Conservation (phyloP, 2,113 vertebrate species). For the Aptenodytes patagonicus region DNA sequence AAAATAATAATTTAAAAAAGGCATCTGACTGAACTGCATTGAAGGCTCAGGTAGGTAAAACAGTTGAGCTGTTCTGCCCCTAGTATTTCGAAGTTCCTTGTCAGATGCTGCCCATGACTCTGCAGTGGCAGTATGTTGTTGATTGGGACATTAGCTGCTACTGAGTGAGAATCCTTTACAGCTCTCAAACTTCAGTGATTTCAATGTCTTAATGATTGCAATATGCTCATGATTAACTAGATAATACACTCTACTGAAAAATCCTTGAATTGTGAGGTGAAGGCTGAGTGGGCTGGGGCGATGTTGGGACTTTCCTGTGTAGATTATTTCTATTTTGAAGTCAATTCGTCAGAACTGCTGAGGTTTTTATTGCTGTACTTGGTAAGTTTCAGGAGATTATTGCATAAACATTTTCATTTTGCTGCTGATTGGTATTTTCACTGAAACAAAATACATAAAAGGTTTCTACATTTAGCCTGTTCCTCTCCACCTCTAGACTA, state of each 20-base stretch:
- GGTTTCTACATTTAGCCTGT: background rate
- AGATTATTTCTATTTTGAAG: background rate
- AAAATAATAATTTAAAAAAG: background rate
- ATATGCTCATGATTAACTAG: background rate
- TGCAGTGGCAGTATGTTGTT: background rate
- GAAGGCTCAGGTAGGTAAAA: background rate
- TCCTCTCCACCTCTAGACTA: background rate
- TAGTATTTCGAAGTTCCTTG: background rate
- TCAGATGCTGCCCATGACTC: background rate
- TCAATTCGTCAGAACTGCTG: background rate
- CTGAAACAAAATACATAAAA: background rate
- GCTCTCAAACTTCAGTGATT: constrained; percentile 6
- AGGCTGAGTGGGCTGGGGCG: background rate
- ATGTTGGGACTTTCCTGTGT: background rate
- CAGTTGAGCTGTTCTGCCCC: background rate
- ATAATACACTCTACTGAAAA: background rate
- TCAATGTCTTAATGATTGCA: background rate
- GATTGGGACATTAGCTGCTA: background rate
- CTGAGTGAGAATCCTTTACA: background rate
- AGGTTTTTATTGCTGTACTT: background rate
- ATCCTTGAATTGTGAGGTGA: background rate
- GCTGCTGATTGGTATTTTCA: background rate
- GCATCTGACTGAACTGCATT: background rate
- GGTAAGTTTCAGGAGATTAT: background rate
- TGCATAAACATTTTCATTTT: background rate